These are phyloP conservation scores for Drosophila ercepeae DNA, from an alignment of 1,140 invertebrate genomes.

Conservation along the genomic window DNA sequence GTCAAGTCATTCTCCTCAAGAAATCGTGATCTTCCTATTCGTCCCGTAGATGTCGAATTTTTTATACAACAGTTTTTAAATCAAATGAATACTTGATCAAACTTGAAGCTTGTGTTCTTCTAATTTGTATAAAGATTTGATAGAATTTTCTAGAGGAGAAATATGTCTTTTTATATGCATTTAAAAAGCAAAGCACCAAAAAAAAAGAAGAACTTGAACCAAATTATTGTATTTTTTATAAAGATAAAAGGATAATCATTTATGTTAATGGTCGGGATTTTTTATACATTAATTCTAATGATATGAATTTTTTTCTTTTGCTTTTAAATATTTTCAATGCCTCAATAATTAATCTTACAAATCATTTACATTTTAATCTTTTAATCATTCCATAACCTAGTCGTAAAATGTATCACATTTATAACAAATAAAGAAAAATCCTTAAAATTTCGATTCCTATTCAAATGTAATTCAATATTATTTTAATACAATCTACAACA, in stretches of 20 bases:
- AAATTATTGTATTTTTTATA: neutral
- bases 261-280: neutral
- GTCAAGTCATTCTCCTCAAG: neutral
- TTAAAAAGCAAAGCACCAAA: neutral
- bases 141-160: neutral
- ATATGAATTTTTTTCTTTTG: too few relatives aligned
- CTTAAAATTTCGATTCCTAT: too few relatives aligned
- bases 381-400: too few relatives aligned
- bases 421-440: neutral
- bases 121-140: neutral
- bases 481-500: neutral
- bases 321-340: too few relatives aligned
- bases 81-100: neutral
- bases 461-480: neutral
- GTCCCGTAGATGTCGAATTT: neutral
- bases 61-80: neutral
- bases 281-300: neutral
- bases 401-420: too few relatives aligned
- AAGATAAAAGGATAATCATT: neutral
- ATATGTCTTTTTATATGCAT: neutral
- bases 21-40: neutral
- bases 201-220: neutral
- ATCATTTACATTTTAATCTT: too few relatives aligned
- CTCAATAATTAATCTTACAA: too few relatives aligned
- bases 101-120: neutral